Base-by-base conservation (phyloP, 2,888 invertebrate species). In the Chalcis sispes region DNA sequence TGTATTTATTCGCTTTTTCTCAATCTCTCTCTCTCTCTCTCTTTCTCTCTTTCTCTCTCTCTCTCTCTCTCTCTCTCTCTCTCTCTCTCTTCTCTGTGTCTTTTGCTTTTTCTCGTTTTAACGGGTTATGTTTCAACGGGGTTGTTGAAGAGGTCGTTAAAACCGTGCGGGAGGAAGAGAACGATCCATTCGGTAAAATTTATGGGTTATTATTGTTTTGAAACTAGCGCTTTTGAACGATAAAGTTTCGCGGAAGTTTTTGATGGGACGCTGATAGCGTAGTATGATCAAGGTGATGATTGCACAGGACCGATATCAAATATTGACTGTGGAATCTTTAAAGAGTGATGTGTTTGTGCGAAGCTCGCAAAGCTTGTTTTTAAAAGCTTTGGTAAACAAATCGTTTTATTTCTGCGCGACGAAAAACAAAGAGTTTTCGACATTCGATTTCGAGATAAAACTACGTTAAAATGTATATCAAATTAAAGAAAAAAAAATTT, bases 191-290 rank as follows among this genome's bases (percentile, higher is more conserved):
- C 8, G 23, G 32, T 8, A 36, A 2, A 23, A 32, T 61, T 61
- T 40, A 42, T 61, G 59, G n/a, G 23, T 23, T 61, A 15, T 61
- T 61, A 61, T 42, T 40, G 59, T 61, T 61, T 40, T 5, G 42
- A 61, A 42, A 61, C 13, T 40, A 20, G 13, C 1, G 48, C 48
- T 5, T 42, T 1, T 25, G n/a, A 20, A 50, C 20, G 20, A 20
- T 56, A 56, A n/a, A 1, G n/a, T 29, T 56, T 56, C 32, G 2
- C 25, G 10, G 54, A 15, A 15, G 42, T 7, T 42, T 42, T 42
- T 42, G 15, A 13, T 15, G 32, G 2, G 42, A 13, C 15, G 42
- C 7, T 13, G 42, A n/a, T n/a, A n/a, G n/a, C n/a, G n/a, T n/a
- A n/a, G 42, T 15, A 2, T 13, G 42, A 13, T 42, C 15, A 42